These are phyloP conservation scores for Heliopora coerulea DNA, from an alignment of 92 coral and sea anemone species.

Conservation along the genomic window DNA sequence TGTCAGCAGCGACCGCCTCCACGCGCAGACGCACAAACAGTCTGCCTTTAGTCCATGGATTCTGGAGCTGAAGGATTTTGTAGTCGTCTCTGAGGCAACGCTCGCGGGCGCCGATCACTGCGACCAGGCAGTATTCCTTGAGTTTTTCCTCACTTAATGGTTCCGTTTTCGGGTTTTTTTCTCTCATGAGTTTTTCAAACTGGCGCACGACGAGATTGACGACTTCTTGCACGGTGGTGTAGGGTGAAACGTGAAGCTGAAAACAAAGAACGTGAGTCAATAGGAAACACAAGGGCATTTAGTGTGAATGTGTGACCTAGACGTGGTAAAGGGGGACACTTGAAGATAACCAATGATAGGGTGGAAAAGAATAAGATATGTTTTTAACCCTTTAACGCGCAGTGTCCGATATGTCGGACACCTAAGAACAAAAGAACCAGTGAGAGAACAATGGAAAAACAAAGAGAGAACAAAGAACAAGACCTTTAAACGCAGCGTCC, in stretches of 20 bases:
- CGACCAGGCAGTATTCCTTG: constrained; percentile 82
- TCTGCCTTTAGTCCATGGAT: constrained; percentile 94
- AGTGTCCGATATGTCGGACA: no score
- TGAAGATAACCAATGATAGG: no score
- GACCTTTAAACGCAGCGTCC: no score
- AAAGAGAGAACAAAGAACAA: no score
- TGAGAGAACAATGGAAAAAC: no score
- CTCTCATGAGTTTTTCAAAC: constrained; percentile 70
- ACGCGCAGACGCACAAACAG: constrained; percentile 79
- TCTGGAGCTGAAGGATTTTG: constrained; percentile 80
- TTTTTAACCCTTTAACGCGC: no score
- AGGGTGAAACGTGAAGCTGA: constrained; percentile 80
- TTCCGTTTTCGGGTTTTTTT: constrained; percentile 44
- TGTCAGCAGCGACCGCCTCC: constrained; percentile 85
- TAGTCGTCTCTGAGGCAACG: constrained; percentile 82
- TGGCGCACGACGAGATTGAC: constrained; percentile 83
- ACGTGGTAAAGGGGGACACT: no score
- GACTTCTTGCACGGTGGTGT: constrained; percentile 79
- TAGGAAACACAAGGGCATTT: no score
- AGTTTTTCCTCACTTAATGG: constrained; percentile 58
- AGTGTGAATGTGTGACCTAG: no score
- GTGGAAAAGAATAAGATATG: no score
- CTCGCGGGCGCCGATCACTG: constrained; percentile 87
- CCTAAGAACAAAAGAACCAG: no score
- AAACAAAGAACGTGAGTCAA: background rate